These are phyloP conservation scores for Neodiprion virginianus DNA, from an alignment of 1,140 invertebrate genomes.

Conservation along the genomic window DNA sequence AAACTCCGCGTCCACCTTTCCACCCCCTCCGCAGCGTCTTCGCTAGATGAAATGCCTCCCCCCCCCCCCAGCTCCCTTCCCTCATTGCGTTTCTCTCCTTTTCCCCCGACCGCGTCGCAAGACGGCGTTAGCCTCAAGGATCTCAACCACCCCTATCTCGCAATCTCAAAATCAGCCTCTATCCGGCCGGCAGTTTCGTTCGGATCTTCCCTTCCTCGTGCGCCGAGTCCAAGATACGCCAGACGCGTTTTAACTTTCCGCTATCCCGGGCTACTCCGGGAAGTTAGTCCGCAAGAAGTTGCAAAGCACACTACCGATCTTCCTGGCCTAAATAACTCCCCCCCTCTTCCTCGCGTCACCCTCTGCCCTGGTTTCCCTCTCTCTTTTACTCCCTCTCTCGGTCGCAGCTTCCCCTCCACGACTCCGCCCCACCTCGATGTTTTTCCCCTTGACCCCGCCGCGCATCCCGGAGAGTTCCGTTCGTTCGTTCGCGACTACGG, in stretches of 20 bases:
- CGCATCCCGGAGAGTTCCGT: neutral
- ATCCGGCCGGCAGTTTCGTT: no score
- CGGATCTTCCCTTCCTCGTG: no score
- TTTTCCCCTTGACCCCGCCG: neutral
- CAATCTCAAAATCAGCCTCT: no score
- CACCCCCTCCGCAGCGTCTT: neutral
- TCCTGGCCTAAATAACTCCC: neutral
- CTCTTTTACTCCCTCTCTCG: neutral
- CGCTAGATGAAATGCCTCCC: constrained; percentile 20
- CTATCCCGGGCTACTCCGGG: no score
- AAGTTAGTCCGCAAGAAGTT: neutral
- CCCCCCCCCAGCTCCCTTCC: constrained; percentile 15
- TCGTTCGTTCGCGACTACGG: neutral
- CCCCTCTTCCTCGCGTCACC: constrained; percentile 1
- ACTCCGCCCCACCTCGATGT: neutral
- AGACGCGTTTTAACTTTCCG: no score
- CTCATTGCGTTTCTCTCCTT: neutral
- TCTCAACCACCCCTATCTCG: no score
- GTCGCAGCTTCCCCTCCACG: neutral
- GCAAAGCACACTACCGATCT: neutral
- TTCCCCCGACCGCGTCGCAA: no score
- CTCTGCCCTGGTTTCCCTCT: neutral
- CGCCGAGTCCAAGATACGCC: no score
- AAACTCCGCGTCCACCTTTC: neutral
- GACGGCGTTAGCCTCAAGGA: no score